Base-by-base conservation (phyloP, 2,888 invertebrate genomes). In the Dendrolimus houi region DNA sequence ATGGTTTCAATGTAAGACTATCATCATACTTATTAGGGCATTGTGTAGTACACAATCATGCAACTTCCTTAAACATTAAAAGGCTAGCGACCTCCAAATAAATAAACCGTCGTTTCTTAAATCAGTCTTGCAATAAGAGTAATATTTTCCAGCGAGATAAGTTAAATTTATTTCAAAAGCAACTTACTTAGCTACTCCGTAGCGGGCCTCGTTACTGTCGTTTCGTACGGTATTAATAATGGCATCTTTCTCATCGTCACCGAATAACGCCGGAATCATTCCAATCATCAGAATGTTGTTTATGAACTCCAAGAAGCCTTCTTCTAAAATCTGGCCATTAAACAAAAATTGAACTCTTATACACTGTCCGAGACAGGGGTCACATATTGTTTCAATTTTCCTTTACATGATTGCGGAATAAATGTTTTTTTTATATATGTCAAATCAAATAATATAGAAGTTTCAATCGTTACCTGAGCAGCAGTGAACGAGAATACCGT, bases 221-320 rank as follows among this genome's bases (percentile, higher is more conserved):
- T 92, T 92, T 62, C 97, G 92, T 54, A 96, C 93, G 7, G 92
- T 75, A 63, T 93, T 93, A 56, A 97, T 92, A 62, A 97, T 94
- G 41, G 87, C 91, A 64, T 98, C 97, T 70, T 96, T 97, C 65
- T 98, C 98, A 55, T 97, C 97, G 62, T 98, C 97, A 6, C 93
- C 92, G 72, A 96, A 98, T 52, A 98, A 83, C 0, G 97, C 95
- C 0, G 97, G 96, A 2, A 97, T 95, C 82, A 96, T 94, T 0
- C 97, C 98, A 57, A 96, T 95, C 81, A 97, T 97, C 60, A 98
- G 82, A 78, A 98, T 97, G 74, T 97, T 98, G 83, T 98, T 98
- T 60, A 98, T 96, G 64, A 96, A 92, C 83, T 98, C 98, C 60
- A 98, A 81, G 77, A 98, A 98, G 12, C 95, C 94, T 79, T 96